Conservation (phyloP, 2,797 vertebrate species). For the Champsocephalus esox region DNA sequence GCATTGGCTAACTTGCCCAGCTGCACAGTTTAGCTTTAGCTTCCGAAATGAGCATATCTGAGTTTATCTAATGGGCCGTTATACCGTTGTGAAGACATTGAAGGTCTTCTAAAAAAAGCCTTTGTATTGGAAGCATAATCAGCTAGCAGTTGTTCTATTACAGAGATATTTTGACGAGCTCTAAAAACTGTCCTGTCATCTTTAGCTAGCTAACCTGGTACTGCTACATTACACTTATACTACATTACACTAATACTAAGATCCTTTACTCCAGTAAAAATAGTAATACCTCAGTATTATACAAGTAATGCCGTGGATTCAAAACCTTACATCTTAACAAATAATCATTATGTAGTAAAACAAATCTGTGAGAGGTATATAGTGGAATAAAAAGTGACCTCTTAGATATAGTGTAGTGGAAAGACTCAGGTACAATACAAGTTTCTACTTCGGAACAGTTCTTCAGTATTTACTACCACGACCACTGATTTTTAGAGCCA, state of each 20-base stretch:
- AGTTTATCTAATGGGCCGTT: rapidly evolving
- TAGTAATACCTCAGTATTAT: neutral
- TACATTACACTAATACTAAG: neutral
- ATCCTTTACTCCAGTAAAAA: neutral
- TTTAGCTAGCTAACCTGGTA: constrained; percentile 25
- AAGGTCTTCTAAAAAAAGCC: neutral
- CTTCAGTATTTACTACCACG: neutral
- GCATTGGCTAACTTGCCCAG: neutral
- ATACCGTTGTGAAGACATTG: rapidly evolving
- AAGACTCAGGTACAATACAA: too few relatives aligned
- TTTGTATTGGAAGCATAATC: neutral
- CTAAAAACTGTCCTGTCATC: constrained; percentile 52
- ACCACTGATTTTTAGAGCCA: neutral
- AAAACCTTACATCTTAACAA: too few relatives aligned
- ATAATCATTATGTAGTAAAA: neutral
- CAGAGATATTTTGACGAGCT: neutral
- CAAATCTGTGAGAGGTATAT: neutral
- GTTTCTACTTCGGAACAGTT: neutral
- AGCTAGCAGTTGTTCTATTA: neutral
- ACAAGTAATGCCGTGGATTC: neutral
- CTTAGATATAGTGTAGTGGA: neutral
- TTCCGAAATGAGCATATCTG: neutral
- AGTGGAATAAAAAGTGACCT: neutral
- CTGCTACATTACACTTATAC: too few relatives aligned
- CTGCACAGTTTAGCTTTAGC: constrained; percentile 13